These are phyloP conservation scores for Micropoecilia bifurca DNA, from an alignment of 2,797 vertebrate species.

Conservation along the genomic window DNA sequence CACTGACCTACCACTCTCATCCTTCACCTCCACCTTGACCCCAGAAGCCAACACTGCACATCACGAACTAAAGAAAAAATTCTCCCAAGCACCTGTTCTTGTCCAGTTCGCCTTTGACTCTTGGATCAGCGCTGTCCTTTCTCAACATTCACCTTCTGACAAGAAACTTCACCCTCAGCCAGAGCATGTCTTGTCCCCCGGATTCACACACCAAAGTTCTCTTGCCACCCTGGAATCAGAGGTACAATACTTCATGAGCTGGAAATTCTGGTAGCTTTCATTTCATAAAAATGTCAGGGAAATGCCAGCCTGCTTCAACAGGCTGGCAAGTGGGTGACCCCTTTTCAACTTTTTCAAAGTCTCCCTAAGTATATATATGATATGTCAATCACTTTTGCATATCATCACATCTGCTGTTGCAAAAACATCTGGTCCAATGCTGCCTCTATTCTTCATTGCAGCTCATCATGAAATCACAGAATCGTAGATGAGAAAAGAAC, in stretches of 20 bases:
- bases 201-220: neutral
- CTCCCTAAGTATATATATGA: too few relatives aligned
- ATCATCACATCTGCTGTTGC: too few relatives aligned
- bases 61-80: neutral
- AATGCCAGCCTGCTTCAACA: neutral
- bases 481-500: too few relatives aligned
- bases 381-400: too few relatives aligned
- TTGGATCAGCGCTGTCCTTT: neutral
- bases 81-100: neutral
- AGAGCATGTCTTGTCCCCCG: neutral
- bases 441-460: too few relatives aligned
- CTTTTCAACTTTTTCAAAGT: too few relatives aligned
- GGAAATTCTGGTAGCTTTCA: neutral
- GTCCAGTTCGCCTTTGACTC: neutral
- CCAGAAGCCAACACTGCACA: neutral
- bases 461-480: too few relatives aligned
- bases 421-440: too few relatives aligned
- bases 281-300: neutral
- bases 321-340: too few relatives aligned
- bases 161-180: neutral
- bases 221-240: neutral
- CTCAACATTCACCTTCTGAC: neutral
- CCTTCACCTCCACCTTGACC: neutral
- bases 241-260: neutral
- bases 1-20: neutral